Conservation (phyloP, 1,140 invertebrate species). For the Mizuhopecten yessoensis region DNA sequence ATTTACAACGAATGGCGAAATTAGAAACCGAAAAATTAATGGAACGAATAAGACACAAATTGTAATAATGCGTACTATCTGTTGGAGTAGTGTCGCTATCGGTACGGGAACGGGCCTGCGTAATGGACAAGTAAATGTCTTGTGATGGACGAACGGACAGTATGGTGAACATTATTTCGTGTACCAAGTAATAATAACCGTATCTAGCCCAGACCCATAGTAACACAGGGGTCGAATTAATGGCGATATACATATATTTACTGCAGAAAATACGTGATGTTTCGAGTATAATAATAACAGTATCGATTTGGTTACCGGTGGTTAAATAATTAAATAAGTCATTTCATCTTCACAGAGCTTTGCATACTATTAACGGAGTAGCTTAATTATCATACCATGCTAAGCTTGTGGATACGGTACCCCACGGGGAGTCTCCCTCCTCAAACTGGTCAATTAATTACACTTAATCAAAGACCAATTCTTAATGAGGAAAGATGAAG, state of each 20-base stretch:
- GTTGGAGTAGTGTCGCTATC: not conserved
- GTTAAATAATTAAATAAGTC: not conserved
- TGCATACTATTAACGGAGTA: not conserved
- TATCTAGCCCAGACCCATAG: not conserved
- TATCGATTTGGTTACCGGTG: not conserved
- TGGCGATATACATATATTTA: not conserved
- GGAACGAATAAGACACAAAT: not conserved
- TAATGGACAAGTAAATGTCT: not conserved
- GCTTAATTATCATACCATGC: constrained; percentile 11
- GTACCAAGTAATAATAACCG: not conserved
- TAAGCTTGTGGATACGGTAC: not conserved
- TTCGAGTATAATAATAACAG: not conserved
- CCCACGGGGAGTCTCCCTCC: not conserved
- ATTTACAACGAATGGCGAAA: not conserved
- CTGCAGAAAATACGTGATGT: not conserved
- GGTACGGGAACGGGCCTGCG: not conserved
- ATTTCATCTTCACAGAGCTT: constrained; percentile 16
- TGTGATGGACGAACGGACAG: not conserved
- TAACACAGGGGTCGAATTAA: not conserved
- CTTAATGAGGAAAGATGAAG: not conserved
- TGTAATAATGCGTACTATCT: constrained; percentile 13
- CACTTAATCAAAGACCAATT: constrained; percentile 15
- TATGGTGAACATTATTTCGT: not conserved
- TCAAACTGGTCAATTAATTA: not conserved
- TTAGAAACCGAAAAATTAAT: constrained; percentile 27